These are phyloP conservation scores for Halocaridina rubra DNA, from an alignment of 2,888 invertebrate genomes.

Conservation along the genomic window DNA sequence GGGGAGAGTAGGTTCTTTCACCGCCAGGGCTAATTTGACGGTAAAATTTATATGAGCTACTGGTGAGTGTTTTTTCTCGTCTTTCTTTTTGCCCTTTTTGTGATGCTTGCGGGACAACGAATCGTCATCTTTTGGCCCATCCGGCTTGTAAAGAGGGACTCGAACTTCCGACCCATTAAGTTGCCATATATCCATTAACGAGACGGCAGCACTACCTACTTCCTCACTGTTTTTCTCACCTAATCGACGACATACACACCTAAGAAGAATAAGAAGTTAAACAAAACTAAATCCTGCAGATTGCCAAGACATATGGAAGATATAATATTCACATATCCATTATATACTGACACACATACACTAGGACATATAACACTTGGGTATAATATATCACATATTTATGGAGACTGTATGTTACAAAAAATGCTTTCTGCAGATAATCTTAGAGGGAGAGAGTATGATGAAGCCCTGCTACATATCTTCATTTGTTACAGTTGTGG, in stretches of 20 bases:
- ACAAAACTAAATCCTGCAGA: no score
- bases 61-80: not conserved
- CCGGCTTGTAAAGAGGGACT: slow-evolving; percentile 18
- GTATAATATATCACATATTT: no score
- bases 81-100: slow-evolving; percentile 10
- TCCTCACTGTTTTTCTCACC: slow-evolving; percentile 47
- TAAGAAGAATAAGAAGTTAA: no score
- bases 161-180: slow-evolving; percentile 38
- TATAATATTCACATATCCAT: no score
- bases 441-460: no score
- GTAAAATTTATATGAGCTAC: not conserved
- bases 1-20: not conserved
- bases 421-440: no score
- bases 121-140: not conserved
- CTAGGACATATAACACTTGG: no score
- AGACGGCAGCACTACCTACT: slow-evolving; percentile 38
- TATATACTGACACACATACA: no score
- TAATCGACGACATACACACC: slow-evolving; percentile 43
- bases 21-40: not conserved
- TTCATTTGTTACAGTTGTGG: no score
- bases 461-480: no score
- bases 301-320: no score
- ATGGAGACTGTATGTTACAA: no score
- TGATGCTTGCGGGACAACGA: slow-evolving; percentile 24
- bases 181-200: slow-evolving; percentile 38